These are phyloP conservation scores for Mobula birostris DNA, from an alignment of 2,113 vertebrate genomes.

Conservation along the genomic window DNA sequence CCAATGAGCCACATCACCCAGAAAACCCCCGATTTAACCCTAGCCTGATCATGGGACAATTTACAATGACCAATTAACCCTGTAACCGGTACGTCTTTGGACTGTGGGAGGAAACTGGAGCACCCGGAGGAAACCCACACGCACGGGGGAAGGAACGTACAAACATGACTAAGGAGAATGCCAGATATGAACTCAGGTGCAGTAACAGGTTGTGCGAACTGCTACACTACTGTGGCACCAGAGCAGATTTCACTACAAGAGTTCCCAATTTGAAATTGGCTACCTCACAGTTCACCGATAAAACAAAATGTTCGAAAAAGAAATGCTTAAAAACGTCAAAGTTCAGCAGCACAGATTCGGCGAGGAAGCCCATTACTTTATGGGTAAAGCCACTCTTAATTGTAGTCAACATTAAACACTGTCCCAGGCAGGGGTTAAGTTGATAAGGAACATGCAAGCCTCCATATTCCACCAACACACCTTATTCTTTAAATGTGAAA, in stretches of 20 bases:
- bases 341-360: background rate
- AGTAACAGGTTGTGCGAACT: no score
- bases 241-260: background rate
- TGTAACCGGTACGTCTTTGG: no score
- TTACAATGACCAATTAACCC: no score
- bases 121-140: no score
- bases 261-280: background rate
- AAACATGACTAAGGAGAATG: no score
- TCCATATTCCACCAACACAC: background rate
- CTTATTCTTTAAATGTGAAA: background rate
- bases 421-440: background rate
- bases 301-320: background rate
- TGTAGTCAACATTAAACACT: background rate
- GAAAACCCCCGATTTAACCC: no score
- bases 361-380: background rate
- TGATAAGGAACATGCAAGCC: background rate
- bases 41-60: no score
- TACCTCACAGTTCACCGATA: background rate
- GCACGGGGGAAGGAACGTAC: no score
- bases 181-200: no score
- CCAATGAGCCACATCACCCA: no score
- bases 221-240: background rate
- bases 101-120: no score
- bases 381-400: background rate
- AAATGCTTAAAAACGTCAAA: background rate